phyloP scores from a whole-genome alignment of 1,140 invertebrate species.

The Olivierus martensii region DNA sequence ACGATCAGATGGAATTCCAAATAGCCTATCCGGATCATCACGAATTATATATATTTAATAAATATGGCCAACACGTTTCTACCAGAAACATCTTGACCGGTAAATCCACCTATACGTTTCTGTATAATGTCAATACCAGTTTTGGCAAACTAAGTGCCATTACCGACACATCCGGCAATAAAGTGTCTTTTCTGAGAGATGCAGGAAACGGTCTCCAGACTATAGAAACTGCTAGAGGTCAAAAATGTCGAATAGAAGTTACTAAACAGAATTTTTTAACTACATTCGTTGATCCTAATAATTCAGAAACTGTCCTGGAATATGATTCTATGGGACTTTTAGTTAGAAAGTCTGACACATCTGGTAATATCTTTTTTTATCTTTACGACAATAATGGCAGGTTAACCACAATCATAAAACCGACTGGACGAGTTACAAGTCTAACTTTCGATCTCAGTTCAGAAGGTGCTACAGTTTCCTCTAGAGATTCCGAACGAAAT shows the following conservation, averaged over 20 bases:
- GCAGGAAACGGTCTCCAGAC: constrained; percentile 79
- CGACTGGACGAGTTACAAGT: constrained; percentile 75
- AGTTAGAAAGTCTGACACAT: constrained; percentile 52
- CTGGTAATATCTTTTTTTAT: constrained; percentile 82
- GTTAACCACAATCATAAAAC: constrained; percentile 73
- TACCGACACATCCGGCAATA: constrained; percentile 84
- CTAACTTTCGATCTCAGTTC: constrained; percentile 75
- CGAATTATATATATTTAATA: constrained; percentile 89
- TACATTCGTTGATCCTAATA: constrained; percentile 76
- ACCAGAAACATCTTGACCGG: constrained; percentile 87
- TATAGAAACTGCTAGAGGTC: constrained; percentile 85
- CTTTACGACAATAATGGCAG: constrained; percentile 91
- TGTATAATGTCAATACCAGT: constrained; percentile 91
- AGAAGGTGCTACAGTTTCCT: constrained; percentile 71
- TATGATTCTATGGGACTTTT: constrained; percentile 82
- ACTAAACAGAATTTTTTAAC: constrained; percentile 55
- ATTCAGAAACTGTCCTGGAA: constrained; percentile 83
- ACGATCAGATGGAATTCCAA: constrained; percentile 64
- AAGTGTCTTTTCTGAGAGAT: constrained; percentile 69
- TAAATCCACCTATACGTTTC: constrained; percentile 78
- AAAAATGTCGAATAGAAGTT: constrained; percentile 74
- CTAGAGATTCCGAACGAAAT: constrained; percentile 29
- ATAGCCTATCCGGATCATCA: constrained; percentile 90
- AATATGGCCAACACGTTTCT: constrained; percentile 84
- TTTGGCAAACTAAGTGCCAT: constrained; percentile 87